A percentile compares a stretch with the other conserved stretches of the same genome.
These are phyloP conservation scores for Gryllus longicercus DNA, from an alignment of 2,888 invertebrate species.

Conservation along the genomic window DNA sequence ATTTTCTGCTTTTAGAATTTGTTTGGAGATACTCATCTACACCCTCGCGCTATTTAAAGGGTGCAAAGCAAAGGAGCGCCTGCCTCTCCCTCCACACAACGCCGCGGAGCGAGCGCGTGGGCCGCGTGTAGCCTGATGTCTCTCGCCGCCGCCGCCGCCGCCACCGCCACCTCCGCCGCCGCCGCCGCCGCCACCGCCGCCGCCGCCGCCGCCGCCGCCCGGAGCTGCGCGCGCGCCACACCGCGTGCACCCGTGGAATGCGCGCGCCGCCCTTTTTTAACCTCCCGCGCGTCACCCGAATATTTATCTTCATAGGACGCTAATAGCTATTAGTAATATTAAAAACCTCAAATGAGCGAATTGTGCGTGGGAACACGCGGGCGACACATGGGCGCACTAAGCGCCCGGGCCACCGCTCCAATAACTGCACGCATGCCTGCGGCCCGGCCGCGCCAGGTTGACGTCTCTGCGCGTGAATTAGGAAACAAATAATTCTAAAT, in stretches of 20 bases:
- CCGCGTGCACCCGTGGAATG: background rate
- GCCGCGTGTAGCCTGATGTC: background rate
- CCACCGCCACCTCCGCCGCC: background rate
- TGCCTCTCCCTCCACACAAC: too few species aligned
- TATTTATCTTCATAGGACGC: slow-evolving; percentile 17
- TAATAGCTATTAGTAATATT: slow-evolving; percentile 17
- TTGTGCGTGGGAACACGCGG: background rate
- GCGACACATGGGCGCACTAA: background rate
- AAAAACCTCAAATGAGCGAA: slow-evolving; percentile 1
- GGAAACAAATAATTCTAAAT: background rate
- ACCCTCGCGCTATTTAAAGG: too few species aligned
- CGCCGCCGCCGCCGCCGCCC: background rate
- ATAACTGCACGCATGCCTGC: slow-evolving; percentile 17
- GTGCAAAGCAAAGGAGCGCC: too few species aligned
- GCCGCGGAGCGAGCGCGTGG: too few species aligned
- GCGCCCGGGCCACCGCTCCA: background rate
- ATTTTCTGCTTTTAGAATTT: too few species aligned
- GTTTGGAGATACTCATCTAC: too few species aligned
- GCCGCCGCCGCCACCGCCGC: background rate
- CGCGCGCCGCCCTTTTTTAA: background rate
- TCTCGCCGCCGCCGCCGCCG: background rate
- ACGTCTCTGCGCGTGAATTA: background rate
- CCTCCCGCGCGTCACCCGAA: background rate
- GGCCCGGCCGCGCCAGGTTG: background rate
- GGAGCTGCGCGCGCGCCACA: background rate